A percentile compares a stretch with the other conserved stretches of the same genome.
Evolutionary conservation across 2,888 invertebrate species (phyloP).

Genomic region (Ecliptopera silaceata): DNA sequence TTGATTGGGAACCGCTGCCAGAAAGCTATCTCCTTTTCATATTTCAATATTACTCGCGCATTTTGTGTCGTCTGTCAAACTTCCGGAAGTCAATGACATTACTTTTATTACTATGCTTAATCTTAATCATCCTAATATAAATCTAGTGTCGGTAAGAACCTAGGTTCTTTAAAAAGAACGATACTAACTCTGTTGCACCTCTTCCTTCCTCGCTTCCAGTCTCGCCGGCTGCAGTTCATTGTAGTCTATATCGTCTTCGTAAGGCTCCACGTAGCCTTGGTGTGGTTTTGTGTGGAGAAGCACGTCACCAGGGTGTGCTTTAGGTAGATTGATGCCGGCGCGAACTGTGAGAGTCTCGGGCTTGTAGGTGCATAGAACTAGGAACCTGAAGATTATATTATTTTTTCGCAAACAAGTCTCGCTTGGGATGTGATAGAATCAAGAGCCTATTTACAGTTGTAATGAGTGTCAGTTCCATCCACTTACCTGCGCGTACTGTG

Average conservation of each 20-base stretch:
- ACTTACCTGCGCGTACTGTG: conserved; percentile 88
- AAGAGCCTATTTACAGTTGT: background rate
- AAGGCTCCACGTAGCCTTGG: conserved; percentile 72
- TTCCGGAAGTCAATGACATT: background rate
- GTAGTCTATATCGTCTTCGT: conserved; percentile 68
- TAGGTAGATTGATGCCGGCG: conserved; percentile 89
- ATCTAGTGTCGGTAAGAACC: background rate
- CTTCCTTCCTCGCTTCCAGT: conserved; percentile 70
- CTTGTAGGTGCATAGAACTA: conserved; percentile 91
- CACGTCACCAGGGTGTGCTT: conserved; percentile 80
- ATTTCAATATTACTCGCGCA: no score
- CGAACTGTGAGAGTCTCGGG: conserved; percentile 92
- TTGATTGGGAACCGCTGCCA: no score
- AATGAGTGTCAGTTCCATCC: background rate
- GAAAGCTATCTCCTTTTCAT: no score
- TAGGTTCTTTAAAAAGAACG: background rate
- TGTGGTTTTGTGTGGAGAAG: conserved; percentile 69
- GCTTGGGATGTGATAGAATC: background rate
- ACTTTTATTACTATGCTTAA: background rate
- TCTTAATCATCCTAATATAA: background rate
- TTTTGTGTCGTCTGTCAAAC: no score
- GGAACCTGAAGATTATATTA: conserved; percentile 80
- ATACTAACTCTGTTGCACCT: conserved; percentile 63
- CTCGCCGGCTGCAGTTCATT: conserved; percentile 77
- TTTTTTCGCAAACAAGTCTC: background rate